These are phyloP conservation scores for Eugnorisma glareosa DNA, from an alignment of 2,888 invertebrate genomes.

Conservation along the genomic window DNA sequence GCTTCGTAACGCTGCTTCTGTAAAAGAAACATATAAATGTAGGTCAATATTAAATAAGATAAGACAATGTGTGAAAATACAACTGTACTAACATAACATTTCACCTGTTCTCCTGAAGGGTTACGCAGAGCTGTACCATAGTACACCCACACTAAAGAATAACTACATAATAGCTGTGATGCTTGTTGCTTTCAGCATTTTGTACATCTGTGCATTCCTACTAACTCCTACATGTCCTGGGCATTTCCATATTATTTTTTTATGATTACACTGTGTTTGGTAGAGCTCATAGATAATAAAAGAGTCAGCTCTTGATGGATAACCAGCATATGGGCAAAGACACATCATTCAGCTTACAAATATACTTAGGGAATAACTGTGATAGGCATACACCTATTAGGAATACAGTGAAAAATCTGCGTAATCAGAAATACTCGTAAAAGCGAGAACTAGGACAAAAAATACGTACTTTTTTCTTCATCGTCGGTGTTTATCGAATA, in stretches of 20 bases:
- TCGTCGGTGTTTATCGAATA: conserved; percentile 93
- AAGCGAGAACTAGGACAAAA: not conserved
- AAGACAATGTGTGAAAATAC: not conserved
- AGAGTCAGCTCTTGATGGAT: not conserved
- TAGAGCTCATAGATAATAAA: not conserved
- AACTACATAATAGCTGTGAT: not conserved
- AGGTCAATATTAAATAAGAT: not conserved
- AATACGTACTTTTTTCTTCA: conserved; percentile 89
- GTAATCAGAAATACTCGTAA: not conserved
- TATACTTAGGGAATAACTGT: not conserved
- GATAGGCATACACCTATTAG: not conserved
- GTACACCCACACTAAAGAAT: not conserved
- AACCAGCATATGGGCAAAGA: conserved; percentile 7
- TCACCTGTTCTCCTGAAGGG: not conserved
- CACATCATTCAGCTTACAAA: not conserved
- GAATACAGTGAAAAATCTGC: not conserved
- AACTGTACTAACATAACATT: not conserved
- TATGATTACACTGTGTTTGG: not conserved
- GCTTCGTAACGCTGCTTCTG: conserved; percentile 77
- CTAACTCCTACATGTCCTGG: not conserved
- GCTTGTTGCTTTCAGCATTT: not conserved
- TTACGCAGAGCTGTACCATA: not conserved
- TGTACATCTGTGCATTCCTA: not conserved
- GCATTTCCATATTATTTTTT: not conserved
- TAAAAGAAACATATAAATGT: conserved; percentile 30